Percentiles rank a stretch among this genome's conserved stretches.
These are phyloP conservation scores for Odontophorus gujanensis DNA, from an alignment of 2,113 vertebrate species.

Conservation along the genomic window DNA sequence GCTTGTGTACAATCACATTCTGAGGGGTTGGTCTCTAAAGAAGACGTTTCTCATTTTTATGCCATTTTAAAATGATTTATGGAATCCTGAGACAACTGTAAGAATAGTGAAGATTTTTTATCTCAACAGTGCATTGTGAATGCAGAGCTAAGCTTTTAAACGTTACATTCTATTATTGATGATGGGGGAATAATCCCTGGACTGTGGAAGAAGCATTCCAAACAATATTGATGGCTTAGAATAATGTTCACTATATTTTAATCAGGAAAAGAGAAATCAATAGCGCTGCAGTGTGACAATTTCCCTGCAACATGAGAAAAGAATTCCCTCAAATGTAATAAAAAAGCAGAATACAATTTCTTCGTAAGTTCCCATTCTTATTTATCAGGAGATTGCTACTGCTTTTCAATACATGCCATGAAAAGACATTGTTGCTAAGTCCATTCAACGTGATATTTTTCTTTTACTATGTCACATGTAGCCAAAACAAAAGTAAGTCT, in stretches of 20 bases:
- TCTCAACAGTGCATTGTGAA: not conserved
- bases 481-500: not conserved
- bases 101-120: not conserved
- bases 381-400: not conserved
- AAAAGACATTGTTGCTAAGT: not conserved
- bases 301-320: not conserved
- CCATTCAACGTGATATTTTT: not conserved
- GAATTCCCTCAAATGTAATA: not conserved
- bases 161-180: not conserved
- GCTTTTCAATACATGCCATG: not conserved
- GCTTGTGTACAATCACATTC: not conserved
- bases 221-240: not conserved
- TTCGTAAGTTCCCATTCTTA: not conserved
- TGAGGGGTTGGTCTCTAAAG: slow-evolving; percentile 1
- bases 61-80: not conserved
- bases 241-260: not conserved
- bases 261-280: not conserved
- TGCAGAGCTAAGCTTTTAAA: slow-evolving; percentile 17
- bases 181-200: not conserved
- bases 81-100: not conserved
- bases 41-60: slow-evolving; percentile 47
- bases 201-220: not conserved
- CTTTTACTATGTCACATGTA: not conserved
- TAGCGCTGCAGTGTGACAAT: not conserved
- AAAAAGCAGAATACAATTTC: not conserved